phyloP scores from a whole-genome alignment of 2,113 vertebrate species.

The Daphoenositta chrysoptera region DNA sequence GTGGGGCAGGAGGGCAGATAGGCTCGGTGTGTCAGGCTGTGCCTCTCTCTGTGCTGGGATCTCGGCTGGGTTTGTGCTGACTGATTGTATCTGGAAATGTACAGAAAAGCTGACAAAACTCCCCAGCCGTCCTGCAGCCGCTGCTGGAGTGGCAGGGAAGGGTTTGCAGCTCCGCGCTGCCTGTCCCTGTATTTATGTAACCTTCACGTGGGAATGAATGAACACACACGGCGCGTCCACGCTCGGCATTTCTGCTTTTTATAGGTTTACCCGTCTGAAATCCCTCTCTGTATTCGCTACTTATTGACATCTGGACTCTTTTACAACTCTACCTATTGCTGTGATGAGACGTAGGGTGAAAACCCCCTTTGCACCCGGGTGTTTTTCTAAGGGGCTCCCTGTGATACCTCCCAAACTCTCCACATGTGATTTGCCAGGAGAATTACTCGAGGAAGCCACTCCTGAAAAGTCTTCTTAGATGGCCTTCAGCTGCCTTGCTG shows the following conservation, averaged over 20 bases:
- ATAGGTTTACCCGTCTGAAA: not conserved
- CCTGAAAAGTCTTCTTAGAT: constrained; percentile 39
- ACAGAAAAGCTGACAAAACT: not conserved
- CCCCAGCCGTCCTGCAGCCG: not conserved
- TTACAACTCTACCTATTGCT: not conserved
- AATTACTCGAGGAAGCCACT: constrained; percentile 41
- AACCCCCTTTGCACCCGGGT: not conserved
- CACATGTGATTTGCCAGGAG: not conserved
- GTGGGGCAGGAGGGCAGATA: not conserved
- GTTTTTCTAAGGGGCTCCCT: not conserved
- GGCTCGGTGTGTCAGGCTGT: not conserved
- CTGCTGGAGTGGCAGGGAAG: not conserved
- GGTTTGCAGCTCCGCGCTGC: not conserved
- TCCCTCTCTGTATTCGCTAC: not conserved
- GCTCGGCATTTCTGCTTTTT: not conserved
- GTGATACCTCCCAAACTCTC: not conserved
- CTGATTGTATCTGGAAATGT: not conserved
- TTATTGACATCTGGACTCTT: not conserved
- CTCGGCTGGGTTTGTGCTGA: not conserved
- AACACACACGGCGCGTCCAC: not conserved
- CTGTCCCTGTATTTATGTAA: not conserved
- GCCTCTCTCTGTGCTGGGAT: not conserved
- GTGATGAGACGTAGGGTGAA: not conserved
- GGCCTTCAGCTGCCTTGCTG: constrained; percentile 34
- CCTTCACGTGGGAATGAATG: constrained; percentile 56